Evolutionary conservation across 2,888 invertebrate species (phyloP).

Genomic region (Lepidochrysops patricia): DNA sequence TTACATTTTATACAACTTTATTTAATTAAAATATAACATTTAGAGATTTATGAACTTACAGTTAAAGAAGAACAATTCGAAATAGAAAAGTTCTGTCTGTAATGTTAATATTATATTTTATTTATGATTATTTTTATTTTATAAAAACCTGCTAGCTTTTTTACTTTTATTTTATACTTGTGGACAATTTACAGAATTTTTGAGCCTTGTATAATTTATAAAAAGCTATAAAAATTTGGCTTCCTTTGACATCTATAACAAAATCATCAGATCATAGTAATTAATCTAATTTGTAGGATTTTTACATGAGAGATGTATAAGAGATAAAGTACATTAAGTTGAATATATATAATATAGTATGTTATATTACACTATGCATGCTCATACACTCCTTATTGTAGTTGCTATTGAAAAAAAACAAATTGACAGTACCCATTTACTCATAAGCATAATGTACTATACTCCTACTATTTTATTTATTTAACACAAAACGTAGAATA

Average conservation of each 20-base stretch:
- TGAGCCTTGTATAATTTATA: not conserved
- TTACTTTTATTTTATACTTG: not conserved
- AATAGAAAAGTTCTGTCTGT: too few relatives aligned
- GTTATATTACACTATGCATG: not conserved
- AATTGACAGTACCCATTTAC: too few relatives aligned
- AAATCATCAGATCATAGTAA: not conserved
- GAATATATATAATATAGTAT: too few relatives aligned
- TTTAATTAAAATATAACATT: not conserved
- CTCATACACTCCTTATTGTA: not conserved
- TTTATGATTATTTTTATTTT: not conserved
- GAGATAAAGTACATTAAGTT: not conserved
- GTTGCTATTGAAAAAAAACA: too few relatives aligned
- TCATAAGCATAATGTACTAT: too few relatives aligned
- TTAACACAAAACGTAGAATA: too few relatives aligned
- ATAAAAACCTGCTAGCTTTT: not conserved
- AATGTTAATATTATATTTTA: not conserved
- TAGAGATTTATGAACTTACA: not conserved
- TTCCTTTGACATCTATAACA: not conserved
- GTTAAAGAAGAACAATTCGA: not conserved
- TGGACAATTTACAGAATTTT: not conserved
- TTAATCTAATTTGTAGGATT: not conserved
- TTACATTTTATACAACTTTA: slow-evolving; percentile 4
- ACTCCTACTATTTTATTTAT: too few relatives aligned
- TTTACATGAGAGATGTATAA: not conserved
- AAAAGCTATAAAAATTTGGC: slow-evolving; percentile 9